phyloP scores from a whole-genome alignment of 1,140 invertebrate genomes.

The Portunus trituberculatus region DNA sequence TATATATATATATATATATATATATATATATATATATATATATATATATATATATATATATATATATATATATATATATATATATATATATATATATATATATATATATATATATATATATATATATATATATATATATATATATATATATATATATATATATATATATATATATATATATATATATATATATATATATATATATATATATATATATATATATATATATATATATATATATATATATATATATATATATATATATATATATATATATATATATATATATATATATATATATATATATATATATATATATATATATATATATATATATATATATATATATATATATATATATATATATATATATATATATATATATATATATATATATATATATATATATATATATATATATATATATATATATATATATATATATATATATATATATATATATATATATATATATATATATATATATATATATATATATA shows the following conservation, averaged over 20 bases:
- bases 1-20: background rate
- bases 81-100: background rate
- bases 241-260: background rate
- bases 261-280: background rate
- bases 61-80: background rate
- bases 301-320: background rate
- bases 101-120: background rate
- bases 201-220: background rate
- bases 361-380: background rate
- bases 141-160: background rate
- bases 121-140: background rate
- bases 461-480: background rate
- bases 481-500: background rate
- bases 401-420: background rate
- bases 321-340: background rate
- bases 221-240: background rate
- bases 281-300: background rate
- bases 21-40: background rate
- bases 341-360: background rate
- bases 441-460: background rate
- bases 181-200: background rate
- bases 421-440: background rate
- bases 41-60: background rate
- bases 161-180: background rate
- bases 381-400: background rate